These are phyloP conservation scores for Manacus vitellinus DNA, from an alignment of 2,113 vertebrate species.

Conservation along the genomic window DNA sequence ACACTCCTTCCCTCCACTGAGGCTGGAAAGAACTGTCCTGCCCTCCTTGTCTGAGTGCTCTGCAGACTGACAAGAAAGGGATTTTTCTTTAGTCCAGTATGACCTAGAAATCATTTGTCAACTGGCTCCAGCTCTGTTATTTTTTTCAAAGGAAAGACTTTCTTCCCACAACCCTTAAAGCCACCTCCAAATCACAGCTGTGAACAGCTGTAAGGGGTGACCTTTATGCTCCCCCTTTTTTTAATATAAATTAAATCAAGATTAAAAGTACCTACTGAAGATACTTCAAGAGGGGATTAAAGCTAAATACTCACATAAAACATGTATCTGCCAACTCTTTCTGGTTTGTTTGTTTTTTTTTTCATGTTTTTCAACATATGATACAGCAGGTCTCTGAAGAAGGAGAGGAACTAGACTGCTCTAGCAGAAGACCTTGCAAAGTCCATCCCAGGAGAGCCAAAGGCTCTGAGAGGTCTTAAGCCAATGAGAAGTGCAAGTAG, in stretches of 20 bases:
- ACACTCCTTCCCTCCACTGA: no score
- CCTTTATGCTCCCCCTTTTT: neutral
- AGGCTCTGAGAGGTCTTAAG: neutral
- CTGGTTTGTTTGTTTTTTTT: rapidly evolving
- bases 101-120: neutral
- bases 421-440: neutral
- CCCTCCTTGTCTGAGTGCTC: neutral
- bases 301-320: neutral
- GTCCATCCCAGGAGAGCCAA: neutral
- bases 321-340: neutral
- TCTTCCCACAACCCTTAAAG: neutral
- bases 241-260: neutral
- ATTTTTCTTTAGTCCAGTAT: neutral
- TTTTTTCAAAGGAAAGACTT: neutral
- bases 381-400: neutral
- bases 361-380: neutral
- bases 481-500: neutral
- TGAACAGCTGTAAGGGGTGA: neutral
- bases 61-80: neutral
- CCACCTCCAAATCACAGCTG: neutral
- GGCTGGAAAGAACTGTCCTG: neutral
- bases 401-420: neutral
- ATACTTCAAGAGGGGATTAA: neutral
- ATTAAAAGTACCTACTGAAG: neutral
- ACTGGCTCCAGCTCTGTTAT: neutral